Evolutionary conservation across 2,113 vertebrate species (phyloP), one percentile per base, ranked within the genome.

Genomic region (Origma solitaria): DNA sequence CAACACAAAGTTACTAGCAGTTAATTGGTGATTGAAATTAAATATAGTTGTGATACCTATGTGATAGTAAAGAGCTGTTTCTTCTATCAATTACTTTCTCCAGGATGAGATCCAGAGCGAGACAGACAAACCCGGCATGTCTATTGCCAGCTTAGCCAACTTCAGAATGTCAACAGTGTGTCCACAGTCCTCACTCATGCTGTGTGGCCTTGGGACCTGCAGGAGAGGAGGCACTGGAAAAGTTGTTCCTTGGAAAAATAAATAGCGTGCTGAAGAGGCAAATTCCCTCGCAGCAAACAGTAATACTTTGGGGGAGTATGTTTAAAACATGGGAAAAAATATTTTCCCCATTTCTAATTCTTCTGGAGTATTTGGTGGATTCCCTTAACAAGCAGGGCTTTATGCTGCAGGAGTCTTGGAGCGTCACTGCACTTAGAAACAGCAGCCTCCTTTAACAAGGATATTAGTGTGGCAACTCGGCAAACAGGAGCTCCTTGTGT

Each of bases 401-500:
- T 95, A 83, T 96, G 88, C 76, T 78, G 47, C 56, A 4, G 27
- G 51, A 54, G 76, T n/a, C 73, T 68, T 31, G 45, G 72, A 94
- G 86, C 4, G 4, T 81, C 68, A 16, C 58, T 81, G 80, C 50
- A 1, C 72, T 86, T 54, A 62, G 92, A 62, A 96, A 81, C 70
- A 90, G 80, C 91, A 91, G 68, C 76, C 72, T 73, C 47, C 3
- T 86, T 72, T 73, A 95, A 95, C 91, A 94, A 83, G 92, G 94
- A 57, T 90, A 70, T 94, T 86, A 92, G 92, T 93, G 94, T 96
- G 88, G 95, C 83, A 94, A 38, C 82, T 65, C 58, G 0, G 88
- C 90, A 93, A 92, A 97, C 92, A 97, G 96, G 86, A 94, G 94
- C 91, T 96, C 95, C 94, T 94, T 97, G 95, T 96, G 92, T 96